Percentiles rank a stretch among this genome's conserved stretches.
These are phyloP conservation scores for Amphiprion percula DNA, from an alignment of 2,113 vertebrate genomes.

Conservation along the genomic window DNA sequence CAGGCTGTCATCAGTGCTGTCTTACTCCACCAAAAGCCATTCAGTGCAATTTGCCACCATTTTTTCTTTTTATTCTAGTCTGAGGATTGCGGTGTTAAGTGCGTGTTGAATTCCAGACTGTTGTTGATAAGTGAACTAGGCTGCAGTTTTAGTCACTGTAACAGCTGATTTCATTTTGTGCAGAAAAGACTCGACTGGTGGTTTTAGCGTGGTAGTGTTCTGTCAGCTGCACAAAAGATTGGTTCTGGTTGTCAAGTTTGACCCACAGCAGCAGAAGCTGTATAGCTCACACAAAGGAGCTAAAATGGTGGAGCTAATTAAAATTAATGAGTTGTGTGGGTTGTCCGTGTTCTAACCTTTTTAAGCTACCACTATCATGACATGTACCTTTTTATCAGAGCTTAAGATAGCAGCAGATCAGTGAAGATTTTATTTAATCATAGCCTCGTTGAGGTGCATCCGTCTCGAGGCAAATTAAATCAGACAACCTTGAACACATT, in stretches of 20 bases:
- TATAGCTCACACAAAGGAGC: not conserved
- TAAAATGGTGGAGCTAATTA: conserved; percentile 11
- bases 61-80: conserved; percentile 14
- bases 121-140: conserved; percentile 1
- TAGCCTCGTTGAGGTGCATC: not conserved
- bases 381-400: conserved; percentile 3
- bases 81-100: conserved; percentile 16
- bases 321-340: conserved; percentile 32
- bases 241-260: not conserved
- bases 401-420: conserved; percentile 7
- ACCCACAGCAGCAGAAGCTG: not conserved
- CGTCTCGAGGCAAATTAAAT: not conserved
- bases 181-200: not conserved
- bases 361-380: not conserved
- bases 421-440: not conserved
- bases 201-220: not conserved
- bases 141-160: conserved; percentile 6
- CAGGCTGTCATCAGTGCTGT: conserved; percentile 43
- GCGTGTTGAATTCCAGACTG: conserved; percentile 27
- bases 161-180: not conserved
- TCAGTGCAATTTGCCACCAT: conserved; percentile 14
- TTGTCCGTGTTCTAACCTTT: conserved; percentile 12
- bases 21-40: conserved; percentile 30
- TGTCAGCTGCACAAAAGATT: not conserved
- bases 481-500: not conserved